These are phyloP conservation scores for Sphenodon punctatus DNA, from an alignment of 2,797 vertebrate species.

Conservation along the genomic window DNA sequence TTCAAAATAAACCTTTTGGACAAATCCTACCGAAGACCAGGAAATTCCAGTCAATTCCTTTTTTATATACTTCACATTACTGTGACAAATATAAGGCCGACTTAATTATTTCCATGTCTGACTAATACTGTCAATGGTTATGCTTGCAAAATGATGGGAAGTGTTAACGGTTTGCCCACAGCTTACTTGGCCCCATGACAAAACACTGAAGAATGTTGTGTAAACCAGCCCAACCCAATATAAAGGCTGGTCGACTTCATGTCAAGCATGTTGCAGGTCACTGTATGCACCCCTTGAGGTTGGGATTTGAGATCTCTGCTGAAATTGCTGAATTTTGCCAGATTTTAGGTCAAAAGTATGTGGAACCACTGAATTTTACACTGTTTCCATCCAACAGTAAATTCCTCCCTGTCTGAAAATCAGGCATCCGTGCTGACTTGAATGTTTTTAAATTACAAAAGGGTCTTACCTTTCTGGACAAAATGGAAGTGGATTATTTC, in stretches of 20 bases:
- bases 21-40: constrained; percentile 26
- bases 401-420: constrained; percentile 26
- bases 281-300: background rate
- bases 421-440: constrained; percentile 6
- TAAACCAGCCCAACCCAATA: background rate
- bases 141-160: background rate
- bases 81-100: constrained; percentile 35
- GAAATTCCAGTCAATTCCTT: background rate
- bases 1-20: constrained; percentile 5
- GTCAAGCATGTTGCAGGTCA: background rate
- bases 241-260: background rate
- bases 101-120: constrained; percentile 61
- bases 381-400: background rate
- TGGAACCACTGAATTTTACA: constrained; percentile 41
- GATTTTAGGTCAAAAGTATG: constrained; percentile 38
- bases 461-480: background rate
- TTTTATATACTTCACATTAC: background rate
- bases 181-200: background rate
- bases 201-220: background rate
- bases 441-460: constrained; percentile 14
- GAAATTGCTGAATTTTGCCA: constrained; percentile 30
- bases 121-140: background rate
- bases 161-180: background rate
- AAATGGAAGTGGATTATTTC: constrained; percentile 3
- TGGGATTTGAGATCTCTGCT: background rate